These are phyloP conservation scores for Callinectes sapidus DNA, from an alignment of 2,888 invertebrate species.

Conservation along the genomic window DNA sequence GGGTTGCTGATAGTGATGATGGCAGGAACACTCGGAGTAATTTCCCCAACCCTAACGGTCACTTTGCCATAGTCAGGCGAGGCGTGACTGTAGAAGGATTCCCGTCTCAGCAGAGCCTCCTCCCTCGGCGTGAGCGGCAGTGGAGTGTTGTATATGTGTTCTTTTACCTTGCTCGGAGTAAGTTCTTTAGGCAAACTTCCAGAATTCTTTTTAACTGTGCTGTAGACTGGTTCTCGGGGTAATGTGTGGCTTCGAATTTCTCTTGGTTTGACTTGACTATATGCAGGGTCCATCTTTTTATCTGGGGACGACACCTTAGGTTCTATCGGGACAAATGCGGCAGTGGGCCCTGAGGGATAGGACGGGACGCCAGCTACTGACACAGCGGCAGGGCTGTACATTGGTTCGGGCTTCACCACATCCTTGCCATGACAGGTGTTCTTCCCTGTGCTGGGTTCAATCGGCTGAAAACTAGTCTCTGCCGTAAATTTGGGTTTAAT, in stretches of 20 bases:
- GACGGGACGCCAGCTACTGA: conserved; percentile 40
- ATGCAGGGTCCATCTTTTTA: conserved; percentile 40
- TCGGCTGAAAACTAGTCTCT: conserved; percentile 71
- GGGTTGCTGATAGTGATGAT: conserved; percentile 70
- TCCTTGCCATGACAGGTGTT: conserved; percentile 19
- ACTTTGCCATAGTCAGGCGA: conserved; percentile 61
- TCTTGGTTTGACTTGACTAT: conserved; percentile 49
- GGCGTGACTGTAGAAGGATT: conserved; percentile 50
- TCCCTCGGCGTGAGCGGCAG: conserved; percentile 64
- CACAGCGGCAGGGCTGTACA: conserved; percentile 62
- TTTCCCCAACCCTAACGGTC: conserved; percentile 63
- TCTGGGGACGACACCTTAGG: background rate
- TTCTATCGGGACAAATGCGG: conserved; percentile 44
- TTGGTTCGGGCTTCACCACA: conserved; percentile 71
- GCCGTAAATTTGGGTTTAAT: conserved; percentile 68
- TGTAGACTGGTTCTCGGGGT: conserved; percentile 63
- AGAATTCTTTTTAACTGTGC: conserved; percentile 55
- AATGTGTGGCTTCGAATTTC: conserved; percentile 57
- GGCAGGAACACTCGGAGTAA: conserved; percentile 60
- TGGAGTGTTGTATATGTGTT: conserved; percentile 69
- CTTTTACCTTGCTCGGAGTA: conserved; percentile 48
- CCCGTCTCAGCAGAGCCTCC: conserved; percentile 53
- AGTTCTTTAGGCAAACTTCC: conserved; percentile 57
- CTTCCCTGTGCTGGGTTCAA: conserved; percentile 60
- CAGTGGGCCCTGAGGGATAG: conserved; percentile 45